Percentiles rank a stretch among this genome's conserved stretches.
Evolutionary conservation across 2,797 vertebrate species (phyloP).

Genomic region (Poecile montanus): DNA sequence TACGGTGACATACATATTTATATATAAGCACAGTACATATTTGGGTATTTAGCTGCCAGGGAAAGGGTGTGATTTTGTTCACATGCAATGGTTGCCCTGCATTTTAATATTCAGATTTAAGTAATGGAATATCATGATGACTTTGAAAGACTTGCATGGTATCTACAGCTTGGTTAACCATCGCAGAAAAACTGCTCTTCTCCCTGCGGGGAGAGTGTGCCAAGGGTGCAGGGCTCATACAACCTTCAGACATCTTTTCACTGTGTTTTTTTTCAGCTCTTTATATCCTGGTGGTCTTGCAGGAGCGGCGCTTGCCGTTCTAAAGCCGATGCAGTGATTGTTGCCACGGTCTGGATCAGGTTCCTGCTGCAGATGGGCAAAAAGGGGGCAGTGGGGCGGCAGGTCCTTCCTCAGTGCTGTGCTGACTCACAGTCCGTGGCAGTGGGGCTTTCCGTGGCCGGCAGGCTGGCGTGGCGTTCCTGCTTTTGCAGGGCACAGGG

Average conservation of each 20-base stretch:
- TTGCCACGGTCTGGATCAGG: neutral
- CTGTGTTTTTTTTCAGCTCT: neutral
- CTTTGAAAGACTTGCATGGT: neutral
- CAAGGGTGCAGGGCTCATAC: neutral
- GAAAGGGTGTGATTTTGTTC: constrained; percentile 8
- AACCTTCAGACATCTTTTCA: neutral
- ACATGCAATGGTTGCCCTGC: neutral
- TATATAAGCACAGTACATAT: neutral
- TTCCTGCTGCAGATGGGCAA: fast-evolving
- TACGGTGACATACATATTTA: neutral
- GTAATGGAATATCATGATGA: neutral
- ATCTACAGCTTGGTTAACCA: neutral
- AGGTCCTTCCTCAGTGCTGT: fast-evolving
- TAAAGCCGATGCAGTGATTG: fast-evolving
- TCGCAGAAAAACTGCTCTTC: neutral
- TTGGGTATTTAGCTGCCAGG: neutral
- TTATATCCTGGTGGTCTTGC: neutral
- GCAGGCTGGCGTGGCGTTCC: neutral
- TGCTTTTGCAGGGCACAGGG: neutral
- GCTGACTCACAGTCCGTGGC: fast-evolving
- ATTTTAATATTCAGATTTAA: neutral
- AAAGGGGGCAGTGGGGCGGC: fast-evolving
- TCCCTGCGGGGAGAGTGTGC: neutral
- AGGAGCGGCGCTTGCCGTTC: neutral
- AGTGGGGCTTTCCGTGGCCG: fast-evolving